Percentiles rank a stretch among this genome's conserved stretches.
Evolutionary conservation across 2,888 invertebrate genomes (phyloP).

Genomic region (Megamerina dolium): DNA sequence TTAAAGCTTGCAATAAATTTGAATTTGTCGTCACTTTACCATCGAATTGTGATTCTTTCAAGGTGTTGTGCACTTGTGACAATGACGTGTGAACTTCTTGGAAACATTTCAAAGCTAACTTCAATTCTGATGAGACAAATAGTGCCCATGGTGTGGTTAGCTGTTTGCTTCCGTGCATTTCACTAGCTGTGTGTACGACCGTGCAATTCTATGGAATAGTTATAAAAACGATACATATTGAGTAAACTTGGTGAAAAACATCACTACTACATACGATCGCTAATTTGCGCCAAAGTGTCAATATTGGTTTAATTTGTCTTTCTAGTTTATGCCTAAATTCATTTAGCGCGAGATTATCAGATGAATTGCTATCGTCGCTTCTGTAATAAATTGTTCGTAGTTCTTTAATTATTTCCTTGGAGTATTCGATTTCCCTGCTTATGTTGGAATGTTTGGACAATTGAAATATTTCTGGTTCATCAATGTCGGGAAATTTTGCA

Average conservation of each 20-base stretch:
- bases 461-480: slow-evolving; percentile 42
- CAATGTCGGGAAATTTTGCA: slow-evolving; percentile 41
- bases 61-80: slow-evolving; percentile 33
- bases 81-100: slow-evolving; percentile 42
- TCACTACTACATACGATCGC: slow-evolving; percentile 47
- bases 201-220: slow-evolving; percentile 28
- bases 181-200: slow-evolving; percentile 25
- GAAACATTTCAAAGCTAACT: slow-evolving; percentile 35
- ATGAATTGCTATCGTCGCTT: slow-evolving; percentile 11
- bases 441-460: slow-evolving; percentile 44
- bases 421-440: slow-evolving; percentile 40
- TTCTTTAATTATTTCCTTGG: slow-evolving; percentile 37
- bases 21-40: too few species aligned
- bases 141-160: slow-evolving; percentile 37
- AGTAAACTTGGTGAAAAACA: neutral
- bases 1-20: slow-evolving; percentile 28
- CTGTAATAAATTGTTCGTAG: slow-evolving; percentile 35
- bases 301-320: slow-evolving; percentile 61
- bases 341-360: neutral
- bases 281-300: slow-evolving; percentile 78
- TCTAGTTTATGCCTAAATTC: slow-evolving; percentile 46
- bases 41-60: slow-evolving; percentile 32
- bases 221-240: neutral
- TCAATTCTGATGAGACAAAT: slow-evolving; percentile 41
- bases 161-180: neutral